Evolutionary conservation across 2,888 invertebrate genomes (phyloP).

Genomic region (Ichneumoninae sp.): DNA sequence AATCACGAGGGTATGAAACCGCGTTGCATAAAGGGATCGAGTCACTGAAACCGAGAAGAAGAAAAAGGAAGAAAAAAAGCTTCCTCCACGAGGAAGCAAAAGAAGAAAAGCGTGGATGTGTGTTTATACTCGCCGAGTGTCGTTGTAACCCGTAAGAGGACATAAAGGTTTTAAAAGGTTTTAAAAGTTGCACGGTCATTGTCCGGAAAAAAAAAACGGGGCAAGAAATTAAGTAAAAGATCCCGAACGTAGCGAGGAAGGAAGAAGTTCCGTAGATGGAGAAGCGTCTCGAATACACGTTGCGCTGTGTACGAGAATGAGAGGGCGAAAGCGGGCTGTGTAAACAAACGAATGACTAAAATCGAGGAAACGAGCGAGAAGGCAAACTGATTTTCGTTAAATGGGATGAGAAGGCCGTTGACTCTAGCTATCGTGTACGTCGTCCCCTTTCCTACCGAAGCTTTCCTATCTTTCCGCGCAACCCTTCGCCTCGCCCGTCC

Average conservation of each 20-base stretch:
- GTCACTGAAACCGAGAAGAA: background rate
- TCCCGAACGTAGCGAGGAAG: too few species aligned
- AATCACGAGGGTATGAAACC: background rate
- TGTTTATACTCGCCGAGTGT: too few species aligned
- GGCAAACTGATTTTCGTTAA: constrained; percentile 16
- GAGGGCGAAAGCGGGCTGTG: background rate
- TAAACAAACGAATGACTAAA: background rate
- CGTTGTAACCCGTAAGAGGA: too few species aligned
- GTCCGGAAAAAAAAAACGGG: too few species aligned
- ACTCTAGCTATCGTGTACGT: constrained; percentile 8
- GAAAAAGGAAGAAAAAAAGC: too few species aligned
- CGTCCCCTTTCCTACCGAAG: constrained; percentile 9
- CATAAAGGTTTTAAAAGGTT: too few species aligned
- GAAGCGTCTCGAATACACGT: too few species aligned
- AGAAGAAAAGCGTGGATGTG: background rate
- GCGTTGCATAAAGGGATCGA: background rate
- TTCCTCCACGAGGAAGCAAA: background rate
- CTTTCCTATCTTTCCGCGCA: background rate
- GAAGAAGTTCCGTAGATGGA: too few species aligned
- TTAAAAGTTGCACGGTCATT: too few species aligned
- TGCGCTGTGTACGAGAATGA: background rate
- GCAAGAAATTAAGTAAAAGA: too few species aligned
- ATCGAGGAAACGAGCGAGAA: constrained; percentile 34
- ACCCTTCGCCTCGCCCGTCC: background rate
- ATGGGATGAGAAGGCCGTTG: constrained; percentile 21